Evolutionary conservation across 2,888 invertebrate species (phyloP).

Genomic region (Sesia bembeciformis): DNA sequence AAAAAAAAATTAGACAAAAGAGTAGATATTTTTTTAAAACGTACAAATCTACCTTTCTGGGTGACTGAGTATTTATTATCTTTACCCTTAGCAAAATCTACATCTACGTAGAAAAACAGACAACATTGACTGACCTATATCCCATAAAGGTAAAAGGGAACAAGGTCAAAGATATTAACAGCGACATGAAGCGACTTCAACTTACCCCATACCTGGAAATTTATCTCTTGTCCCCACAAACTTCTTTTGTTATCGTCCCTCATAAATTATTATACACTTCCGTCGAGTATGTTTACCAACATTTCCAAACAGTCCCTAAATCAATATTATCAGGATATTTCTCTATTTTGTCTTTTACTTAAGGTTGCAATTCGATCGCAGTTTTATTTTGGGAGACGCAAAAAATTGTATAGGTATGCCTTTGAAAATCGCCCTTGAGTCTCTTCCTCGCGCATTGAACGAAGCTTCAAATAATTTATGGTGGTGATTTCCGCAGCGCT

Average conservation of each 20-base stretch:
- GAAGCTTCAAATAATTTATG: conserved; percentile 25
- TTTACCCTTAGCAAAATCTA: no score
- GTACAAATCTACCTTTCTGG: no score
- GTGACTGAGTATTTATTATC: no score
- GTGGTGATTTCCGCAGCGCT: conserved; percentile 19
- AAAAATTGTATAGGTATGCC: no score
- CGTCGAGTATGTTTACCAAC: neutral
- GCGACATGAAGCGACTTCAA: neutral
- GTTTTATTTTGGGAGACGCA: no score
- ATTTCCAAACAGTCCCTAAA: no score
- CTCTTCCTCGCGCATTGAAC: neutral
- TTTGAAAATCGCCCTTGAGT: neutral
- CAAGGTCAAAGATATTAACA: neutral
- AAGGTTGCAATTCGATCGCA: no score
- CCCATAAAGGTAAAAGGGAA: neutral
- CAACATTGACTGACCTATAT: neutral
- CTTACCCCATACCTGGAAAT: neutral
- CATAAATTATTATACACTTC: neutral
- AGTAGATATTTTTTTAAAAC: no score
- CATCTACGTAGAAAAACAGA: no score
- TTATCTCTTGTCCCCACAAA: neutral
- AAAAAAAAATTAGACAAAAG: no score
- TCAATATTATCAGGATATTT: no score
- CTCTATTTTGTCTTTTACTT: no score
- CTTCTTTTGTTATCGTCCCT: neutral